Conservation (phyloP, 2,113 vertebrate species). For the Entelurus aequoreus region DNA sequence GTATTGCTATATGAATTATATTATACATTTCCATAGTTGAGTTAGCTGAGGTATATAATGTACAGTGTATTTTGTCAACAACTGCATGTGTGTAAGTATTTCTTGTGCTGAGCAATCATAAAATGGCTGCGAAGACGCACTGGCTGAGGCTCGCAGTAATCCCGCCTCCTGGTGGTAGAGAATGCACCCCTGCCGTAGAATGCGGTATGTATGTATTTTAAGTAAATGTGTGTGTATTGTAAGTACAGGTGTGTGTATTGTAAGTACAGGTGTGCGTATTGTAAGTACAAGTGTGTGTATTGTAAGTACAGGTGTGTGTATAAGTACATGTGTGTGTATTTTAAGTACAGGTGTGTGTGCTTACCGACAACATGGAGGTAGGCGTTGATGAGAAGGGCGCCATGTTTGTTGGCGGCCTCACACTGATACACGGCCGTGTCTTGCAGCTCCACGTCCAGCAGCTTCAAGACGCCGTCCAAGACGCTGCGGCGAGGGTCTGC, state of each 20-base stretch:
- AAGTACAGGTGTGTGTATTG: background rate
- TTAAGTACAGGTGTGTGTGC: background rate
- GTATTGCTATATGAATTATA: too few species aligned
- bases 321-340: background rate
- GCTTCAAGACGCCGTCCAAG: constrained; percentile 54
- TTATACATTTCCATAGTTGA: too few species aligned
- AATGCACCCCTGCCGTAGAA: too few species aligned
- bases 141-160: too few species aligned
- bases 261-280: background rate
- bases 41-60: too few species aligned
- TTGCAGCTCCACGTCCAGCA: constrained; percentile 56
- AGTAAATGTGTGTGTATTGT: background rate
- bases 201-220: background rate
- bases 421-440: constrained; percentile 87
- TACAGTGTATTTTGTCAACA: too few species aligned
- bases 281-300: background rate
- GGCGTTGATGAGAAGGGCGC: constrained; percentile 75
- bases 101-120: too few species aligned
- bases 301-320: background rate
- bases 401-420: constrained; percentile 79
- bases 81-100: too few species aligned
- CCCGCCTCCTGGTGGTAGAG: too few species aligned
- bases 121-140: too few species aligned
- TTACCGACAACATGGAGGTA: constrained; percentile 78
- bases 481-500: constrained; percentile 59